A percentile compares a stretch with the other conserved stretches of the same genome.
These are phyloP conservation scores for Gandaritis pyraliata DNA, from an alignment of 2,888 invertebrate species.

Conservation along the genomic window DNA sequence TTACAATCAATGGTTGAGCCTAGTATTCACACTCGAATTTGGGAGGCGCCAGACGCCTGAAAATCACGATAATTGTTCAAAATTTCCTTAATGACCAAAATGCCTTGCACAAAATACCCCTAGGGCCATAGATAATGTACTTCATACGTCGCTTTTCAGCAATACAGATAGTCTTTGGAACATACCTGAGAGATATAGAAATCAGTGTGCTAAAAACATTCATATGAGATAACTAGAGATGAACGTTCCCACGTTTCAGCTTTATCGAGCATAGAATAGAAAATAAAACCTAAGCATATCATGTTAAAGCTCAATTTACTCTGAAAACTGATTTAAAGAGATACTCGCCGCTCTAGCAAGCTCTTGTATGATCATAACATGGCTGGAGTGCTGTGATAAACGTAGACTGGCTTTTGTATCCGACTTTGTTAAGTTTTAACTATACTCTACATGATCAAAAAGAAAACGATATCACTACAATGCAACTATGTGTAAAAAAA, in stretches of 20 bases:
- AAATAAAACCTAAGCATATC: not conserved
- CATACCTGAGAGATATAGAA: too few relatives aligned
- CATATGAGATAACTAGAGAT: too few relatives aligned
- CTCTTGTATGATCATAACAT: slow-evolving; percentile 5
- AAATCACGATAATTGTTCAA: too few relatives aligned
- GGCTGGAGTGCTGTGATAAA: slow-evolving; percentile 14
- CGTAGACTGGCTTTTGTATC: slow-evolving; percentile 17
- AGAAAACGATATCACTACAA: not conserved
- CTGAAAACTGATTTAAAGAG: not conserved
- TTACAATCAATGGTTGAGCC: not conserved
- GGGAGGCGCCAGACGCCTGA: too few relatives aligned
- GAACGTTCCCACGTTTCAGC: too few relatives aligned
- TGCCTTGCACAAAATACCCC: too few relatives aligned
- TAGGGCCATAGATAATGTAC: too few relatives aligned
- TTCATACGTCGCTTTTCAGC: too few relatives aligned
- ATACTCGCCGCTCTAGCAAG: not conserved
- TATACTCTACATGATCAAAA: not conserved
- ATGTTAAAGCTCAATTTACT: slow-evolving; percentile 2
- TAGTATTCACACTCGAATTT: not conserved
- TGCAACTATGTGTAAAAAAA: not conserved
- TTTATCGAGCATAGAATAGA: too few relatives aligned
- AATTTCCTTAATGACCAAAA: too few relatives aligned
- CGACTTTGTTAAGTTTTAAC: slow-evolving; percentile 14
- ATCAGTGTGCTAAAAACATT: too few relatives aligned
- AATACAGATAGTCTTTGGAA: too few relatives aligned